phyloP scores from a whole-genome alignment of 2,888 invertebrate species.

The Sminthurides aquaticus region DNA sequence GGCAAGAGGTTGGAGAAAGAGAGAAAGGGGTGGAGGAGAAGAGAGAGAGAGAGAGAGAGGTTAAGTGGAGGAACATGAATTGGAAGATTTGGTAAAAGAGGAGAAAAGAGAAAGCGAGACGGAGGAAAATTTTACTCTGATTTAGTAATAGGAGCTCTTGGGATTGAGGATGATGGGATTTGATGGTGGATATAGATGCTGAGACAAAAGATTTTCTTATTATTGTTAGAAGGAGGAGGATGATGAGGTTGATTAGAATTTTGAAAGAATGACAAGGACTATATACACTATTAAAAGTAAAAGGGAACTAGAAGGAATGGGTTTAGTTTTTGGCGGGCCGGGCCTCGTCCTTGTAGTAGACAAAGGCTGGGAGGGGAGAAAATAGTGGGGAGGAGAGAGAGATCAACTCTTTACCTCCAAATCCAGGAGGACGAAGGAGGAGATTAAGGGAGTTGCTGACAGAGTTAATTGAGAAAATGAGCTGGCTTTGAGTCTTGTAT shows the following conservation, averaged over 20 bases:
- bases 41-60: neutral
- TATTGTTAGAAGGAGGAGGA: neutral
- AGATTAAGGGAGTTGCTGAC: neutral
- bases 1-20: neutral
- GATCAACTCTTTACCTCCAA: too few species aligned
- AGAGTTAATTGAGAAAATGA: conserved; percentile 4
- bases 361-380: too few species aligned
- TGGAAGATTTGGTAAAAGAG: neutral
- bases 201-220: neutral
- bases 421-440: too few species aligned
- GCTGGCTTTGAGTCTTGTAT: neutral
- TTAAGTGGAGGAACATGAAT: neutral
- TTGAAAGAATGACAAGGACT: neutral
- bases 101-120: neutral
- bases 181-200: neutral
- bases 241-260: neutral
- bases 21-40: neutral
- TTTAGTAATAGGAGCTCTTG: neutral
- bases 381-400: too few species aligned
- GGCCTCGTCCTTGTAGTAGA: too few species aligned
- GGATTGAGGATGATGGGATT: neutral
- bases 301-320: neutral
- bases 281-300: neutral
- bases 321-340: too few species aligned
- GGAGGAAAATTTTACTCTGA: neutral